These are phyloP conservation scores for Sorex maritimensis DNA, from an alignment of 2,797 vertebrate species.

Conservation along the genomic window DNA sequence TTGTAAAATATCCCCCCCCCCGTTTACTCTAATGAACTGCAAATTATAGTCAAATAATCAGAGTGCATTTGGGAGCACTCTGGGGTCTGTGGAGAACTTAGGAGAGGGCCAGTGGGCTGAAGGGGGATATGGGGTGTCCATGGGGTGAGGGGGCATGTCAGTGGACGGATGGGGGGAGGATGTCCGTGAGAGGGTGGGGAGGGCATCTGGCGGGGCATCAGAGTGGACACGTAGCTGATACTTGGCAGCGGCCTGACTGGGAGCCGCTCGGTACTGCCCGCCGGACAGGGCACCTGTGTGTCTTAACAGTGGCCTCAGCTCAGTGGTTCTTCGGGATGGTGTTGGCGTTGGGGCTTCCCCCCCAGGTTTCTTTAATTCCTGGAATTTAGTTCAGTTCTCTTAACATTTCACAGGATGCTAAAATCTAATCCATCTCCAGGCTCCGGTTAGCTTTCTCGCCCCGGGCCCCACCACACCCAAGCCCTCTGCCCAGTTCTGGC, in stretches of 20 bases:
- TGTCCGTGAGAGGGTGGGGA: neutral
- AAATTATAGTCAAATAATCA: no score
- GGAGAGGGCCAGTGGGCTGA: no score
- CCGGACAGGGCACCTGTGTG: neutral
- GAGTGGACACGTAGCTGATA: neutral
- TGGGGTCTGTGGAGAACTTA: no score
- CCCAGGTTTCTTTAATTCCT: slow-evolving; percentile 12
- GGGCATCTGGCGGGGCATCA: neutral
- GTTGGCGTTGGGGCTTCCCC: neutral
- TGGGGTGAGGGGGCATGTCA: no score
- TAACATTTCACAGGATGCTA: slow-evolving; percentile 31
- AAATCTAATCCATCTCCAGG: slow-evolving; percentile 5
- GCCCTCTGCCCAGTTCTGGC: neutral
- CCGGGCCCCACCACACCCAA: neutral
- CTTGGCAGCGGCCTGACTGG: neutral
- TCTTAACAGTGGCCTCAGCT: neutral
- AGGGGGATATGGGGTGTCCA: no score
- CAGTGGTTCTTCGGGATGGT: neutral
- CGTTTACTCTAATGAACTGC: no score
- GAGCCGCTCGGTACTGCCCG: neutral
- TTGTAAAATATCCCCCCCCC: no score
- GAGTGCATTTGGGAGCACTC: no score
- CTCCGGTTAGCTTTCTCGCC: neutral
- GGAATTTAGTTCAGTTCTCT: neutral
- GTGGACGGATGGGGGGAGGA: no score